Conservation (phyloP, 2,888 invertebrate genomes). For the Spisula subtruncata region DNA sequence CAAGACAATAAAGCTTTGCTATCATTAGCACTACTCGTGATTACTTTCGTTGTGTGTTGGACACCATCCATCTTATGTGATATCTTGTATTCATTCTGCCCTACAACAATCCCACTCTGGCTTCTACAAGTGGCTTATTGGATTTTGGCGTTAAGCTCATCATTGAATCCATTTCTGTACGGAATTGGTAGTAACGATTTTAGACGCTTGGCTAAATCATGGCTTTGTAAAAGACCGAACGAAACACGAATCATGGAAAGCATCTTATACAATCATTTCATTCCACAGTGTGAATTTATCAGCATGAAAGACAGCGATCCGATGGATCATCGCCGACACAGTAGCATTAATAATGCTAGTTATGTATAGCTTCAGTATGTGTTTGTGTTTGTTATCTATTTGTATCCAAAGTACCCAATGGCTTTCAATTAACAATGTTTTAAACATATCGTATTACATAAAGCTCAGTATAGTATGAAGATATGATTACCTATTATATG, state of each 20-base stretch:
- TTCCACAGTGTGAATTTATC: conserved; percentile 54
- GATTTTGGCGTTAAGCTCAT: conserved; percentile 79
- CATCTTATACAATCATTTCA: conserved; percentile 65
- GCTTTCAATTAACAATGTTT: conserved; percentile 13
- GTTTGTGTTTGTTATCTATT: too few relatives aligned
- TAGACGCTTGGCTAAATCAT: conserved; percentile 71
- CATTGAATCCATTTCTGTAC: conserved; percentile 83
- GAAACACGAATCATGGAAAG: conserved; percentile 72
- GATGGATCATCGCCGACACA: not conserved
- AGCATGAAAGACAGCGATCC: conserved; percentile 51
- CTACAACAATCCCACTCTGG: conserved; percentile 69
- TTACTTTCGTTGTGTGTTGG: conserved; percentile 82
- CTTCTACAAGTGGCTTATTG: conserved; percentile 75
- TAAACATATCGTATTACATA: conserved; percentile 2
- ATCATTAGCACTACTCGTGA: conserved; percentile 79
- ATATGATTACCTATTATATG: not conserved
- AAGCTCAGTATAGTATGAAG: not conserved
- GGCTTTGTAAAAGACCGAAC: conserved; percentile 63
- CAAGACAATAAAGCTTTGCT: conserved; percentile 83
- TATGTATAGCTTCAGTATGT: conserved; percentile 23
- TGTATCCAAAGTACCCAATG: not conserved
- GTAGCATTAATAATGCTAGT: conserved; percentile 24
- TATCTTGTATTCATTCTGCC: conserved; percentile 74
- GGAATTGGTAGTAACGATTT: conserved; percentile 82
- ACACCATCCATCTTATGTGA: conserved; percentile 78